Evolutionary conservation across 2,888 invertebrate species (phyloP).

Genomic region (Andrena minutula): DNA sequence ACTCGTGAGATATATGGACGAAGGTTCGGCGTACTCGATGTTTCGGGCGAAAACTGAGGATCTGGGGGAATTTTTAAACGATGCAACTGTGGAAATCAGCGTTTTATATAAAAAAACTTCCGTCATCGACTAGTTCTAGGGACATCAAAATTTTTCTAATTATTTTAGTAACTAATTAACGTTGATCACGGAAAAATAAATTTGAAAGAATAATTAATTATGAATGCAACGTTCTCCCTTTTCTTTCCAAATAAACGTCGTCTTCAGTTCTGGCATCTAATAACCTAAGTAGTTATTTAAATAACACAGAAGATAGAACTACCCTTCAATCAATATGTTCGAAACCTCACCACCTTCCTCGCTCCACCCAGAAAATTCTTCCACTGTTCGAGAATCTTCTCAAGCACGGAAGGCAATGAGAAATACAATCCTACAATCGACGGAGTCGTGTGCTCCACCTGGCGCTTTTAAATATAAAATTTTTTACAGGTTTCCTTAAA

Average conservation of each 20-base stretch:
- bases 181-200: too few relatives aligned
- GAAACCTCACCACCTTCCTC: neutral
- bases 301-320: too few relatives aligned
- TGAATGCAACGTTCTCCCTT: too few relatives aligned
- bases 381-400: neutral
- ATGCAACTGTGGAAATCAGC: neutral
- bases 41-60: neutral
- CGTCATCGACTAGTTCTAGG: too few relatives aligned
- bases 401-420: neutral
- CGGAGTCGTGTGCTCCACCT: neutral
- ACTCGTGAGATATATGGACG: neutral
- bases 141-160: too few relatives aligned
- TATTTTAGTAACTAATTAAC: too few relatives aligned
- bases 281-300: too few relatives aligned
- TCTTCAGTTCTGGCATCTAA: too few relatives aligned
- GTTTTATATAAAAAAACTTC: too few relatives aligned
- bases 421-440: neutral
- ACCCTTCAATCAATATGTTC: neutral
- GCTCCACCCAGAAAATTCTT: neutral
- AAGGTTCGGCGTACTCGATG: neutral
- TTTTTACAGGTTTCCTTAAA: neutral
- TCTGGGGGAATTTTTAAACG: neutral
- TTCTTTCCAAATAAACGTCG: too few relatives aligned
- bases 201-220: too few relatives aligned
- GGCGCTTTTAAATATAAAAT: conserved; percentile 13